A percentile compares a stretch with the other conserved stretches of the same genome.
Conservation (phyloP, 1,140 invertebrate species). For the Ceratina japonica region DNA sequence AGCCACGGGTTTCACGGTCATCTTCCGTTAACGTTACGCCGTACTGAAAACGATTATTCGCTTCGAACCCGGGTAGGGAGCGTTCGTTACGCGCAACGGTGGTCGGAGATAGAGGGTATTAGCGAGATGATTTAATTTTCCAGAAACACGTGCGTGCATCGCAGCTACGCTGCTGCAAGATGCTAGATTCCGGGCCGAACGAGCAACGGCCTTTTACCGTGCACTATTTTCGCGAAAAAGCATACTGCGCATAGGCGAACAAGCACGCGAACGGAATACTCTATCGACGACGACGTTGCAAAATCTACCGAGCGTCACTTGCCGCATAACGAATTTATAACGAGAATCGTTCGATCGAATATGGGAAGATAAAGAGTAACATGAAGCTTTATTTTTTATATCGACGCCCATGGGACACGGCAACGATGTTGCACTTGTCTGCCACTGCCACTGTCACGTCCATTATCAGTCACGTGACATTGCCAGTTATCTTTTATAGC, state of each 20-base stretch:
- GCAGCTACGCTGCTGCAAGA: constrained; percentile 16
- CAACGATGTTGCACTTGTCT: too few species aligned
- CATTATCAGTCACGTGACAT: too few species aligned
- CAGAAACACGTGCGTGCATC: not conserved
- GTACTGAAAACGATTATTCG: not conserved
- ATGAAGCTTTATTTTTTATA: too few species aligned
- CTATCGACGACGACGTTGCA: not conserved
- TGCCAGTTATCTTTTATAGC: too few species aligned
- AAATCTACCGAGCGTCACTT: constrained; percentile 21
- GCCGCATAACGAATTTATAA: not conserved
- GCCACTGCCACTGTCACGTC: too few species aligned
- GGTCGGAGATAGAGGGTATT: not conserved
- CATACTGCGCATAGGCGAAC: constrained; percentile 2
- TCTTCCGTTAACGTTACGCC: constrained; percentile 15
- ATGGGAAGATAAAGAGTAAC: too few species aligned
- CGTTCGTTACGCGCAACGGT: not conserved
- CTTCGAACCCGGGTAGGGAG: not conserved
- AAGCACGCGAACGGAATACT: constrained; percentile 22
- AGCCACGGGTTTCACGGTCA: not conserved
- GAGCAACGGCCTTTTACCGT: constrained; percentile 24
- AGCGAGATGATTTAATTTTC: constrained; percentile 32
- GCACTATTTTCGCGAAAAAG: constrained; percentile 36
- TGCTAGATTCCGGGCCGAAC: not conserved
- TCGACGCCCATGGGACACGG: too few species aligned
- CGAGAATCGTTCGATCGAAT: not conserved